Percentiles rank a stretch among this genome's conserved stretches.
These are phyloP conservation scores for Synergus laeviventris DNA, from an alignment of 2,888 invertebrate genomes.

Conservation along the genomic window DNA sequence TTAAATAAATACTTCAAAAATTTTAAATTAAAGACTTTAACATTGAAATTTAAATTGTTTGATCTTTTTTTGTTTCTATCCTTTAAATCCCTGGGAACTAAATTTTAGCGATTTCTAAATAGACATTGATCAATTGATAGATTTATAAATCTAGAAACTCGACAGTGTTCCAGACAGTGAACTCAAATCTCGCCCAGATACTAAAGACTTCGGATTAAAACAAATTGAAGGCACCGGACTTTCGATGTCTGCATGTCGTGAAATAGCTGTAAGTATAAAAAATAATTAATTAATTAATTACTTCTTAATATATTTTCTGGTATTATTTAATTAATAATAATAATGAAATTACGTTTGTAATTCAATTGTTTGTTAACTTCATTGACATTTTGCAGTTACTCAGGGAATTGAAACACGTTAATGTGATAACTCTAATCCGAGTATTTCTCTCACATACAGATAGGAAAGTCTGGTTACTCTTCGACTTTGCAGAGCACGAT, in stretches of 20 bases:
- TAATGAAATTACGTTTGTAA: no score
- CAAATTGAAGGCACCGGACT: conserved; percentile 99
- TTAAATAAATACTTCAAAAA: no score
- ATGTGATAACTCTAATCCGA: conserved; percentile 96
- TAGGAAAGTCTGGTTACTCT: conserved; percentile 96
- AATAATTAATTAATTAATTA: background rate
- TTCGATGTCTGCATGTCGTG: conserved; percentile 99
- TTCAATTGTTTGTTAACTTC: background rate
- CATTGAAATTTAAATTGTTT: no score
- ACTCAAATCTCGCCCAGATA: conserved; percentile 80
- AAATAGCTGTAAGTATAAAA: conserved; percentile 90
- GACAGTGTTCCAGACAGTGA: conserved; percentile 73
- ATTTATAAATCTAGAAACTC: background rate
- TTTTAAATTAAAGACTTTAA: no score
- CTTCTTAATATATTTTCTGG: background rate
- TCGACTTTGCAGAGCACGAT: conserved; percentile 99
- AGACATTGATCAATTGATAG: background rate
- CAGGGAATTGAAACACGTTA: conserved; percentile 96
- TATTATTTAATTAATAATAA: no score
- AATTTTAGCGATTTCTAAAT: background rate
- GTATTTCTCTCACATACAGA: conserved; percentile 98
- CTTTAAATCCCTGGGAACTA: background rate
- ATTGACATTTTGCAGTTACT: conserved; percentile 81
- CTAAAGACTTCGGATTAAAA: conserved; percentile 96
- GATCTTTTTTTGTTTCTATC: no score